phyloP scores from a whole-genome alignment of 2,113 vertebrate species.

The Corythaixoides concolor region DNA sequence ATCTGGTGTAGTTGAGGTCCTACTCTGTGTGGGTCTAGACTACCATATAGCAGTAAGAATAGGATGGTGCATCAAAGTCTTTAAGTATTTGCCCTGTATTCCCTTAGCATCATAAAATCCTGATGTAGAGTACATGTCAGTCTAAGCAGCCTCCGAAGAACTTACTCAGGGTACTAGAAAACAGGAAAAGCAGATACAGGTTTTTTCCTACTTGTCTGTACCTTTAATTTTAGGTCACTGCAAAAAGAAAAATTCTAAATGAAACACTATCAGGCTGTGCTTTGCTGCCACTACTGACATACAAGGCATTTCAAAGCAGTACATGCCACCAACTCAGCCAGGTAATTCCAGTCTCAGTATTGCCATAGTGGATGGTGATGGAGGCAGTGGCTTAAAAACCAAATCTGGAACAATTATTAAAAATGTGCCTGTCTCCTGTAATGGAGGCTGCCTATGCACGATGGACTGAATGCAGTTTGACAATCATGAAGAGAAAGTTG shows the following conservation, averaged over 20 bases:
- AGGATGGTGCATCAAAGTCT: background rate
- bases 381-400: rapidly evolving
- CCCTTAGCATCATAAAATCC: background rate
- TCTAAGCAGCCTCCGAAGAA: background rate
- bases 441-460: background rate
- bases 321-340: background rate
- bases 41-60: background rate
- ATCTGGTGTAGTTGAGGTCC: background rate
- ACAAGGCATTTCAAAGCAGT: background rate
- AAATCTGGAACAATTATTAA: background rate
- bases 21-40: background rate
- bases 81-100: background rate
- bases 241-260: background rate
- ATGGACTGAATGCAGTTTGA: background rate
- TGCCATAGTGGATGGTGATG: background rate
- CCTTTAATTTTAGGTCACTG: background rate
- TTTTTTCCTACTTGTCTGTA: background rate
- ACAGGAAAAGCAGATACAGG: background rate
- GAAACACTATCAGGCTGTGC: background rate
- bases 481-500: background rate
- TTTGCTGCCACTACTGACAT: background rate
- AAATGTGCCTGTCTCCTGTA: background rate
- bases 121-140: background rate
- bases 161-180: background rate
- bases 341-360: background rate